Base-by-base conservation (phyloP, 2,888 invertebrate genomes). In the Callosobruchus maculatus region DNA sequence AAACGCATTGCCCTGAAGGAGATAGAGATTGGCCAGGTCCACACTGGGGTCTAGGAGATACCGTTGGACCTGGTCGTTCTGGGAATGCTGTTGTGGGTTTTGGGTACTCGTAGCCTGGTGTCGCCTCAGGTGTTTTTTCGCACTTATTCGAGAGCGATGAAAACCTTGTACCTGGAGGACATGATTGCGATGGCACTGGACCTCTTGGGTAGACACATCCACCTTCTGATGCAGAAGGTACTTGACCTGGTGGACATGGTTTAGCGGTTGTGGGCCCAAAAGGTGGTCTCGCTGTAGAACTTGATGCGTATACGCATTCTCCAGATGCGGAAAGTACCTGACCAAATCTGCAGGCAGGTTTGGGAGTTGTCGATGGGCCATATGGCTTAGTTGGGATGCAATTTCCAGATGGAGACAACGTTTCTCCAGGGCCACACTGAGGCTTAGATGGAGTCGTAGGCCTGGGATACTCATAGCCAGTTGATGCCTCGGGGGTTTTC, bases 231-330 rank as follows among this genome's bases (percentile, higher is more conserved):
- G 75, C 20, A 5, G 77, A 76, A 13, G 68, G 73, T 21, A 78
- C 69, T 75, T 79, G 77, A n/a, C 88, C 88, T 20, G 89, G 88
- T 2, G 88, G 82, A 83, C 82, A 88, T 0, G 86, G 49, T 49
- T 49, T 49, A 13, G 49, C 13, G 1, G 49, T 49, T 49, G 49
- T 49, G 4, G 13, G 49, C 18, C 13, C 49, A 49, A 49, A 49
- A 0, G 49, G 76, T 81, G 77, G 7, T 79, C 81, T 71, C 18
- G 76, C 69, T n/a, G 70, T 74, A 68, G 75, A 30, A 69, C 70
- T 22, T 4, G 74, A 20, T 20, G 76, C 71, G 26, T 74, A 76
- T 22, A 74, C 75, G 68, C 81, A 81, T 31, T 71, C 68, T 20
- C 81, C 81, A 9, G 74, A 76, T 13, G 74, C 70, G 20, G 73